These are phyloP conservation scores for Cyclargus thomasi DNA, from an alignment of 1,140 invertebrate species.

Conservation along the genomic window DNA sequence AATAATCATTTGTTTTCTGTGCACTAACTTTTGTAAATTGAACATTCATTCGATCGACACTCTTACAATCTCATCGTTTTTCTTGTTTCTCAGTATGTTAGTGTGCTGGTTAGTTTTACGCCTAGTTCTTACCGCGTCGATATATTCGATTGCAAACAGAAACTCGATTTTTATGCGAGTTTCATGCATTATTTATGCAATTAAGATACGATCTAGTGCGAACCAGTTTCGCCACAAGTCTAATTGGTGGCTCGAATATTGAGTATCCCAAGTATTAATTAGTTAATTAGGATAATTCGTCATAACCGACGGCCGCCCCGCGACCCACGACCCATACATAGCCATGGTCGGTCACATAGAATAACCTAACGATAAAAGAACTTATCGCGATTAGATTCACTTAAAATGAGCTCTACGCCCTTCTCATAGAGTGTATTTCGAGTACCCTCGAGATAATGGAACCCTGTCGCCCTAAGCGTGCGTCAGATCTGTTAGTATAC, in stretches of 20 bases:
- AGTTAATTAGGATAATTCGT: slow-evolving; percentile 11
- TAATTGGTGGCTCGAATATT: neutral
- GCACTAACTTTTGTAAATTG: too few species aligned
- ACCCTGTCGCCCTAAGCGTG: slow-evolving; percentile 61
- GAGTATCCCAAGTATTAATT: neutral
- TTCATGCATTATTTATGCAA: slow-evolving; percentile 22
- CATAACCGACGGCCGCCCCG: slow-evolving; percentile 33
- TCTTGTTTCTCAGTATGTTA: neutral
- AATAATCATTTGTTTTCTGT: too few species aligned
- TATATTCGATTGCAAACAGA: neutral
- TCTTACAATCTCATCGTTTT: too few species aligned
- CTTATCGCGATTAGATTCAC: slow-evolving; percentile 26
- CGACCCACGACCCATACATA: slow-evolving; percentile 69
- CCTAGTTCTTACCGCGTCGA: neutral
- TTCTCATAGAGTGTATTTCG: slow-evolving; percentile 42
- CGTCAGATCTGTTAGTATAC: slow-evolving; percentile 72
- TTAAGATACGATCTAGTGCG: slow-evolving; percentile 18
- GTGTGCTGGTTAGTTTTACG: neutral
- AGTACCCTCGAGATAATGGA: slow-evolving; percentile 37
- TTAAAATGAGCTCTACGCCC: slow-evolving; percentile 41
- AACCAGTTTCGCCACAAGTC: neutral
- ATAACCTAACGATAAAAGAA: slow-evolving; percentile 42
- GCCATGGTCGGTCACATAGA: slow-evolving; percentile 74
- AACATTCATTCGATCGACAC: too few species aligned
- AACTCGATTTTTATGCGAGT: slow-evolving; percentile 8